A percentile compares a stretch with the other conserved stretches of the same genome.
phyloP scores from a whole-genome alignment of 2,888 invertebrate species.

The Lasioglossum malachurum region DNA sequence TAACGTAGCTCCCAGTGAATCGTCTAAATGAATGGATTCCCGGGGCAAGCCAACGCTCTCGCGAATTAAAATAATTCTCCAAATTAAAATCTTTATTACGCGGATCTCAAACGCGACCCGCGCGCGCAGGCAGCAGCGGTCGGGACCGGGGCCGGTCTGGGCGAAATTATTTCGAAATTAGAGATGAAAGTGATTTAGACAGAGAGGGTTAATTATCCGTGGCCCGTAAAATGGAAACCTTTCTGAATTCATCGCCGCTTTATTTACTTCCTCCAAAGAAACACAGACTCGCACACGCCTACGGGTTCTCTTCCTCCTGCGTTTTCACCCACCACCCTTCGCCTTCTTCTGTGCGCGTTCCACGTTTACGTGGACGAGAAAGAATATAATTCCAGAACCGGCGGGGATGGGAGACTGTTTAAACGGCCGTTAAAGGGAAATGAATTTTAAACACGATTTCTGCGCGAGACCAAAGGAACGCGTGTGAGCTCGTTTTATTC shows the following conservation, averaged over 20 bases:
- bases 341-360: slow-evolving; percentile 1
- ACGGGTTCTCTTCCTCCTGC: background rate
- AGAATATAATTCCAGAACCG: slow-evolving; percentile 32
- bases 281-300: slow-evolving; percentile 9
- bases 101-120: slow-evolving; percentile 8
- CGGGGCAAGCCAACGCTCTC: background rate
- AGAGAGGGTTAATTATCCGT: slow-evolving; percentile 35
- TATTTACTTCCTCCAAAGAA: slow-evolving; percentile 43
- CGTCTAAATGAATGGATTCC: slow-evolving; percentile 1
- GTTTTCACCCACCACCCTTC: background rate
- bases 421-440: slow-evolving; percentile 44
- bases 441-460: slow-evolving; percentile 52
- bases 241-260: slow-evolving; percentile 23
- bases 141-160: background rate
- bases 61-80: slow-evolving; percentile 28
- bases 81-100: slow-evolving; percentile 42
- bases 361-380: background rate
- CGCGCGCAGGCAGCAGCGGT: background rate
- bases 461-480: background rate
- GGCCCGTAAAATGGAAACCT: slow-evolving; percentile 42
- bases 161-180: slow-evolving; percentile 50
- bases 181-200: slow-evolving; percentile 51
- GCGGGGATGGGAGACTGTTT: slow-evolving; percentile 26
- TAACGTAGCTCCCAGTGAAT: background rate
- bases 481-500: background rate